These are phyloP conservation scores for Platyura marginata DNA, from an alignment of 1,140 invertebrate genomes.

Conservation along the genomic window DNA sequence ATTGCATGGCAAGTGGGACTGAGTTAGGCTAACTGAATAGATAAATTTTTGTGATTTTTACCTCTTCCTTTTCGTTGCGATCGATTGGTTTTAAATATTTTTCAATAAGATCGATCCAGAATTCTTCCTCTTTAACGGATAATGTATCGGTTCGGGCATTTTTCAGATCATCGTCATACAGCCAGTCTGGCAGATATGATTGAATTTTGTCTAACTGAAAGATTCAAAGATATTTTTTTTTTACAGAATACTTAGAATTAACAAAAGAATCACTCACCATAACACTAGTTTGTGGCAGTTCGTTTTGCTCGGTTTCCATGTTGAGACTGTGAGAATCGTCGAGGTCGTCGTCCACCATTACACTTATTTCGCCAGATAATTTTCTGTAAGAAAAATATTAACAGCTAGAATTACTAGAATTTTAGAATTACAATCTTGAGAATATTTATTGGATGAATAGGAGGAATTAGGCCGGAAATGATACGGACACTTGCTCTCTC, in stretches of 20 bases:
- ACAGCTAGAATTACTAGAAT: too few species aligned
- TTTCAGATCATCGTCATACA: conserved; percentile 44
- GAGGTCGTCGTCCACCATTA: background rate
- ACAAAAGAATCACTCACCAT: too few species aligned
- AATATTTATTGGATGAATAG: too few species aligned
- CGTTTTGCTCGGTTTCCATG: too few species aligned
- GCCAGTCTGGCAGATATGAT: conserved; percentile 44
- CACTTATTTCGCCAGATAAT: conserved; percentile 1
- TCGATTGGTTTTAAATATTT: conserved; percentile 54
- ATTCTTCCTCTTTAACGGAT: conserved; percentile 37
- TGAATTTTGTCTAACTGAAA: conserved; percentile 16
- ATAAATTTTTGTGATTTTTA: background rate
- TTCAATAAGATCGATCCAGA: conserved; percentile 54
- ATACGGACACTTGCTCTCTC: too few species aligned
- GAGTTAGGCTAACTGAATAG: background rate
- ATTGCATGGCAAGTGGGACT: background rate
- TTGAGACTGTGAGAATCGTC: too few species aligned
- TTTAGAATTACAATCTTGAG: too few species aligned
- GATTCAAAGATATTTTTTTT: too few species aligned
- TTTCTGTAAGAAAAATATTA: too few species aligned
- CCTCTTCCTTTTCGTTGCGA: conserved; percentile 35
- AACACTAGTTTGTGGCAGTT: too few species aligned
- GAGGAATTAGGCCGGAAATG: too few species aligned
- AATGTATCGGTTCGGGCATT: conserved; percentile 40
- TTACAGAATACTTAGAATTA: too few species aligned